phyloP scores from a whole-genome alignment of 2,797 vertebrate genomes.

The Thamnophis elegans region DNA sequence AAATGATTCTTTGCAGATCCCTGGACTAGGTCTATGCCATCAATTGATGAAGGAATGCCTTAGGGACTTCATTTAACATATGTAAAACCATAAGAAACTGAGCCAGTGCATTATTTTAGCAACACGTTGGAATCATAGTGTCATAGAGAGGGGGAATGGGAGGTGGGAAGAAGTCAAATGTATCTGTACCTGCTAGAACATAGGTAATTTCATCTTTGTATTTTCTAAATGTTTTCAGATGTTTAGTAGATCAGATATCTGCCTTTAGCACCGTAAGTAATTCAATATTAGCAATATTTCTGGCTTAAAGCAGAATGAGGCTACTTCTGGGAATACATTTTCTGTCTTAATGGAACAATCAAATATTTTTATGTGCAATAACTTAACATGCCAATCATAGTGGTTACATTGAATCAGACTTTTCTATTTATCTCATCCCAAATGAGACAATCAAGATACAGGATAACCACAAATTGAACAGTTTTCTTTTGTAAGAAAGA shows the following conservation, averaged over 20 bases:
- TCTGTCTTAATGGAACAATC: constrained; percentile 46
- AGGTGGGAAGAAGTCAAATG: not conserved
- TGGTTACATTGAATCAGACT: constrained; percentile 24
- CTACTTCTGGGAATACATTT: constrained; percentile 46
- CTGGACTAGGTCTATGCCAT: constrained; percentile 8
- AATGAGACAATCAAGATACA: constrained; percentile 44
- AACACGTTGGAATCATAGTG: not conserved
- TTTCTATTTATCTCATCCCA: constrained; percentile 52
- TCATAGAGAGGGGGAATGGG: not conserved
- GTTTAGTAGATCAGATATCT: constrained; percentile 40
- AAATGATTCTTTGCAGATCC: too few relatives aligned
- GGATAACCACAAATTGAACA: constrained; percentile 16
- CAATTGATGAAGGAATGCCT: constrained; percentile 51
- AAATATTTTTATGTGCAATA: constrained; percentile 34
- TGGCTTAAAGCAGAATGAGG: constrained; percentile 36
- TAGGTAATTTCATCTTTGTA: constrained; percentile 13
- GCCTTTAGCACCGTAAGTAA: constrained; percentile 30
- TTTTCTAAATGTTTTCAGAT: constrained; percentile 46
- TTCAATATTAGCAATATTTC: constrained; percentile 44
- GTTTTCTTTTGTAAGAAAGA: not conserved
- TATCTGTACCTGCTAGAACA: constrained; percentile 13
- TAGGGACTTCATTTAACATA: constrained; percentile 43
- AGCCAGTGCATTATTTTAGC: constrained; percentile 42
- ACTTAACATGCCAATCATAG: constrained; percentile 37
- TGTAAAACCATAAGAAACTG: constrained; percentile 3